Conservation (phyloP, 2,113 vertebrate species). For the Tricholaema leucomelas region DNA sequence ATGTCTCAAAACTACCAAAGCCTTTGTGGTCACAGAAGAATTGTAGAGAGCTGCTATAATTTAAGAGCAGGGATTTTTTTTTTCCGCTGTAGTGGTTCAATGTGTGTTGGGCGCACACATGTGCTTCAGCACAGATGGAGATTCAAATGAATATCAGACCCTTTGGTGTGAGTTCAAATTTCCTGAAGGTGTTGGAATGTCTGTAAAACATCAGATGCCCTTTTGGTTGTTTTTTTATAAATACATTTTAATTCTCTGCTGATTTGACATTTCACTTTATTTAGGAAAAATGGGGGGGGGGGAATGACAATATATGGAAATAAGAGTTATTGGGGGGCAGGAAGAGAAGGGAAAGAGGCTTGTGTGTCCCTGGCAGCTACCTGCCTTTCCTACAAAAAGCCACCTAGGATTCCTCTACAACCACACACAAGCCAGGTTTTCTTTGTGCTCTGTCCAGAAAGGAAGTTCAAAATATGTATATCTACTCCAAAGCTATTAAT, state of each 20-base stretch:
- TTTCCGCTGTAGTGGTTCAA: conserved; percentile 72
- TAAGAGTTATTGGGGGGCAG: not conserved
- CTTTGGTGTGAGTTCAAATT: conserved; percentile 86
- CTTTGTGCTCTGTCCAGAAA: conserved; percentile 78
- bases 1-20: conserved; percentile 69
- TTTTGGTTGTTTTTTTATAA: conserved; percentile 74
- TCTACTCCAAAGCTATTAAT: conserved; percentile 79
- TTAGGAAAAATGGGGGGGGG: conserved; percentile 1
- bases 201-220: conserved; percentile 85
- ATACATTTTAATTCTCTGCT: conserved; percentile 76
- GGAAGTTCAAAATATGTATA: conserved; percentile 82
- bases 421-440: conserved; percentile 67
- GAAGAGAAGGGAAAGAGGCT: not conserved
- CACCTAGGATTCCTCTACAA: conserved; percentile 69
- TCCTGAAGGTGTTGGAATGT: conserved; percentile 88
- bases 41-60: conserved; percentile 73
- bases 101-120: conserved; percentile 70
- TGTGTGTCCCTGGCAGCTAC: conserved; percentile 63
- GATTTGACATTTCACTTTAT: conserved; percentile 73
- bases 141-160: conserved; percentile 82
- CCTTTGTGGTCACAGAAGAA: conserved; percentile 71
- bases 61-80: conserved; percentile 70
- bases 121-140: conserved; percentile 78
- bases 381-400: conserved; percentile 68
- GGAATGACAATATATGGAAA: conserved; percentile 40